Percentiles rank a stretch among this genome's conserved stretches.
Conservation (phyloP, 2,113 vertebrate species). For the Crypturellus undulatus region DNA sequence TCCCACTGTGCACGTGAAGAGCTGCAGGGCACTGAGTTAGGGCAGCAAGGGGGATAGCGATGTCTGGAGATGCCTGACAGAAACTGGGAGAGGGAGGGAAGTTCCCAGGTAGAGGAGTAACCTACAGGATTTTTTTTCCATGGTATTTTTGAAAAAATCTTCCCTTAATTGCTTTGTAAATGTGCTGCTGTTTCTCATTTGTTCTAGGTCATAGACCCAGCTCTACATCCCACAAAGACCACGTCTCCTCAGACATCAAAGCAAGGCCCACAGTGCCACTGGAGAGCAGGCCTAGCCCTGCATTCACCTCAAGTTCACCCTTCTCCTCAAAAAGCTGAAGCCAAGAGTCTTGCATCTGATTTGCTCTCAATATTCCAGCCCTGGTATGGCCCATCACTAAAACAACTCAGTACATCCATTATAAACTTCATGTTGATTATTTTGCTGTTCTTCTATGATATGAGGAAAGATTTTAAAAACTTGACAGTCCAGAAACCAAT, state of each 20-base stretch:
- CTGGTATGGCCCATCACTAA: background rate
- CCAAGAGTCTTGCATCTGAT: background rate
- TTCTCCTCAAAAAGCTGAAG: background rate
- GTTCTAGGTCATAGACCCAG: background rate
- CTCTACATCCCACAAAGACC: background rate
- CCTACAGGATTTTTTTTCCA: background rate
- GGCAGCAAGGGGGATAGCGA: background rate
- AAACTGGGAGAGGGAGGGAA: background rate
- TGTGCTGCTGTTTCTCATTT: background rate
- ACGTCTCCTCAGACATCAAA: background rate
- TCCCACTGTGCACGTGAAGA: fast-evolving
- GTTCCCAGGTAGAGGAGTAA: background rate
- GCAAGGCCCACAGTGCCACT: background rate
- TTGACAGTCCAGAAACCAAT: background rate
- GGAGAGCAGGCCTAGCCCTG: background rate
- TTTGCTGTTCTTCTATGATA: background rate
- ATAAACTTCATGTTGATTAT: background rate
- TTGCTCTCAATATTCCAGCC: background rate
- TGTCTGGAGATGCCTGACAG: background rate
- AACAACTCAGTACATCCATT: background rate
- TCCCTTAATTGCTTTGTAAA: background rate
- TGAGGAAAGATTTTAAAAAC: background rate
- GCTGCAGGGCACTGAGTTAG: fast-evolving
- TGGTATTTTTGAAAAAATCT: background rate
- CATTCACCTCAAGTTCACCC: background rate